Percentiles rank a stretch among this genome's conserved stretches.
Evolutionary conservation across 1,140 invertebrate genomes (phyloP).

Genomic region (Papilio polytes): DNA sequence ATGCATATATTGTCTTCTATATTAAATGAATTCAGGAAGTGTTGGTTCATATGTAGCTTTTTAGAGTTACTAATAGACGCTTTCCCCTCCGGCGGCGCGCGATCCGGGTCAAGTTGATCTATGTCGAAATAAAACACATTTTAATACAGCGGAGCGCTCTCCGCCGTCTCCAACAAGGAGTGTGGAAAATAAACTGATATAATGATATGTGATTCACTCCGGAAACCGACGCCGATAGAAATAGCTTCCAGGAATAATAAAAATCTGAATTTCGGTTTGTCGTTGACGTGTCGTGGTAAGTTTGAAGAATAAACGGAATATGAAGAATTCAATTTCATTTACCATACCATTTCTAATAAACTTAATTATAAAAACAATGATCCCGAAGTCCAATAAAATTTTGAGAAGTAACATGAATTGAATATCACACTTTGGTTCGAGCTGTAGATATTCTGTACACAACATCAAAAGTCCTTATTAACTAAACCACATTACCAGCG

Average conservation of each 20-base stretch:
- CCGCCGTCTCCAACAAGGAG: slow-evolving; percentile 1
- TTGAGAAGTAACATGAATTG: no score
- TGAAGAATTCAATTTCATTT: background rate
- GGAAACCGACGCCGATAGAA: slow-evolving; percentile 39
- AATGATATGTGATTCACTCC: slow-evolving; percentile 39
- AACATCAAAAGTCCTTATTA: background rate
- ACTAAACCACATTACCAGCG: background rate
- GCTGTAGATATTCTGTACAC: background rate
- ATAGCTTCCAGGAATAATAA: slow-evolving; percentile 32
- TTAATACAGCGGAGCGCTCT: slow-evolving; percentile 27
- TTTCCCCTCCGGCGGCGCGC: background rate
- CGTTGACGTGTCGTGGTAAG: slow-evolving; percentile 5
- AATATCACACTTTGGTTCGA: no score
- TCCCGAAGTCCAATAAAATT: background rate
- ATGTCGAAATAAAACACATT: slow-evolving; percentile 40
- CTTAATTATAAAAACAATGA: no score
- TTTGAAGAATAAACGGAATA: background rate
- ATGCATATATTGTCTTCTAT: slow-evolving; percentile 4
- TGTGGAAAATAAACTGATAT: slow-evolving; percentile 25
- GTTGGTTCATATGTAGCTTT: slow-evolving; percentile 7
- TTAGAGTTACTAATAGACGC: slow-evolving; percentile 31
- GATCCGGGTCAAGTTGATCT: slow-evolving; percentile 43
- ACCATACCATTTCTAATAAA: background rate
- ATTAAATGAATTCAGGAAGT: slow-evolving; percentile 29
- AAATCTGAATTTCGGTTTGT: background rate